Base-by-base conservation (phyloP, 2,888 invertebrate genomes). In the Drosophila kambysellisi region DNA sequence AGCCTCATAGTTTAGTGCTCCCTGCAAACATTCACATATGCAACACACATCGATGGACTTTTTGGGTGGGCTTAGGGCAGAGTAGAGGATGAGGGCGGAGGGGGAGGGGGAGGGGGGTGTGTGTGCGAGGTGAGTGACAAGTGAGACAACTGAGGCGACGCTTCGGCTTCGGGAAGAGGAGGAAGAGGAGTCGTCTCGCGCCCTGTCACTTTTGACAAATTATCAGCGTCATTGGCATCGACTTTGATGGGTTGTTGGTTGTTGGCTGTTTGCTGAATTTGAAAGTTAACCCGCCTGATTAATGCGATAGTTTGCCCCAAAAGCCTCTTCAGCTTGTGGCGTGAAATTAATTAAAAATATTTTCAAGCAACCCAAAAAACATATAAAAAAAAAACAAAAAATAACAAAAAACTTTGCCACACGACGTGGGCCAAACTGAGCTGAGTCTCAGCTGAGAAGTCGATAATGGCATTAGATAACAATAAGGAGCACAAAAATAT, bases 191-290 rank as follows among this genome's bases (percentile, higher is more conserved):
- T 39, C 29, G 69, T 67, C 74, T 70, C 74, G 75, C 79, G 82
- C 57, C 64, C 86, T 88, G 90, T 86, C 90, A 90, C 81, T 83
- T 91, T 91, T 91, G 91, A 91, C 91, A 91, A 91, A 91, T 91
- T 91, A 83, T 88, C 89, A 81, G 82, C 82, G 81, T 88, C 88
- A 91, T 91, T 81, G 88, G 79, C 74, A 81, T 76, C 77, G 91
- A 91, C 91, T 91, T 90, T 91, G 88, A 90, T 81, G 85, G 54
- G 89, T 74, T 76, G 84, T 65, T 75, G 54, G 89, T 74, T 76
- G 84, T 65, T 75, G 76, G 74, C 73, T 77, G 74, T 61, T 69
- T 64, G 58, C 54, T 57, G 79, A 63, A 67, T 79, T 73, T 76
- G 68, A 81, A 77, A 79, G 74, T 78, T 78, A 74, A 70, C 66